These are phyloP conservation scores for Solea senegalensis DNA, from an alignment of 2,113 vertebrate genomes.

Conservation along the genomic window DNA sequence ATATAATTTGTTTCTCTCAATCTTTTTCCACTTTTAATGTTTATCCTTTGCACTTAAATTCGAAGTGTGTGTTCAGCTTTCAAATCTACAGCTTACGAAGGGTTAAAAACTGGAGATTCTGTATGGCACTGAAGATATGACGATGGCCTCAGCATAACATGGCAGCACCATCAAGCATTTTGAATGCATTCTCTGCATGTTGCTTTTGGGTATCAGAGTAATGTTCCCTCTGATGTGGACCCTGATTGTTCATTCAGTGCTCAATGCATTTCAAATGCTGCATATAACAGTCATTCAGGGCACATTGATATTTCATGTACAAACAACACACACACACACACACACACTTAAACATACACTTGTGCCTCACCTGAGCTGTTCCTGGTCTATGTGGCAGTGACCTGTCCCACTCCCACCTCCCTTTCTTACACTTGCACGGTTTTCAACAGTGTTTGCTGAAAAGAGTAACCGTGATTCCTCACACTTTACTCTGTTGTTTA, in stretches of 20 bases:
- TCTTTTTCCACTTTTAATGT: neutral
- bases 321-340: constrained; percentile 25
- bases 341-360: constrained; percentile 13
- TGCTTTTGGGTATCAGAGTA: constrained; percentile 38
- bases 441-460: constrained; percentile 76
- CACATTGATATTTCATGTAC: constrained; percentile 7
- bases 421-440: constrained; percentile 54
- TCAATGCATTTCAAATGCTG: constrained; percentile 59
- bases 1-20: no score
- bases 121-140: constrained; percentile 61
- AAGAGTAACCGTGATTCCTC: constrained; percentile 69
- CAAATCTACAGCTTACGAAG: neutral
- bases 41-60: neutral
- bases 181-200: constrained; percentile 61
- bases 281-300: constrained; percentile 24
- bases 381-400: constrained; percentile 63
- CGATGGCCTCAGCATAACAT: constrained; percentile 25
- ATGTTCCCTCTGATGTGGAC: constrained; percentile 8
- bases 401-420: constrained; percentile 51
- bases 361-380: constrained; percentile 64
- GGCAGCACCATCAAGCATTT: constrained; percentile 36
- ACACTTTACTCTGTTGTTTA: constrained; percentile 75
- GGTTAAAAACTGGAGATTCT: constrained; percentile 37
- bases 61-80: neutral
- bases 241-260: constrained; percentile 45